A percentile compares a stretch with the other conserved stretches of the same genome.
phyloP scores from a whole-genome alignment of 2,888 invertebrate genomes.

The Biston betularia region DNA sequence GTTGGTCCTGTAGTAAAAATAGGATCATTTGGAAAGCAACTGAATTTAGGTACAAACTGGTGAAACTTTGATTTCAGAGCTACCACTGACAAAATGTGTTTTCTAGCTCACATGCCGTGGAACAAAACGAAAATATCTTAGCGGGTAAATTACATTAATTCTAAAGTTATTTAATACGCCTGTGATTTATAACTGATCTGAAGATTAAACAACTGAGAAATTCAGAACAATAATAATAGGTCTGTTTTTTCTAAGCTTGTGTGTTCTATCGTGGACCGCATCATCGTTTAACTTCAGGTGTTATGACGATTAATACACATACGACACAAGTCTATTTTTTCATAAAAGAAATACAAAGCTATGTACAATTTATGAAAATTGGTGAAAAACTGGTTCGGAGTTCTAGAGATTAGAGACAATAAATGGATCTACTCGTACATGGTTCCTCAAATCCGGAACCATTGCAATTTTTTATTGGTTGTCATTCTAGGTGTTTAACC shows the following conservation, averaged over 20 bases:
- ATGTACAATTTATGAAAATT: no score
- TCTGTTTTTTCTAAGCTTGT: not conserved
- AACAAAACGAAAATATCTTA: slow-evolving; percentile 1
- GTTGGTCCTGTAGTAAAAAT: not conserved
- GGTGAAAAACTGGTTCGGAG: no score
- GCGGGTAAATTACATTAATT: not conserved
- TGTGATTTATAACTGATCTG: not conserved
- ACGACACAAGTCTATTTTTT: no score
- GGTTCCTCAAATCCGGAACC: no score
- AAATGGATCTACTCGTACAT: no score
- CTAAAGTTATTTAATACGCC: not conserved
- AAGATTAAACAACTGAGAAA: not conserved
- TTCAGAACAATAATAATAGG: not conserved
- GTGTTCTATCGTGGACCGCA: not conserved
- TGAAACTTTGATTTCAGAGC: slow-evolving; percentile 2
- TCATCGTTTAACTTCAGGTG: no score
- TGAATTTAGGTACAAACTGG: not conserved
- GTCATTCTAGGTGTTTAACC: no score
- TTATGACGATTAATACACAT: no score
- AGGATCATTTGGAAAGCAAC: not conserved
- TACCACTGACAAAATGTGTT: slow-evolving; percentile 10
- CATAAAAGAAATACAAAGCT: no score
- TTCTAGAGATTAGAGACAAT: no score
- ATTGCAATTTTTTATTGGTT: no score
- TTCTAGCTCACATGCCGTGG: slow-evolving; percentile 9